Base-by-base conservation (phyloP, 1,140 invertebrate genomes). In the Drosophila sp. region DNA sequence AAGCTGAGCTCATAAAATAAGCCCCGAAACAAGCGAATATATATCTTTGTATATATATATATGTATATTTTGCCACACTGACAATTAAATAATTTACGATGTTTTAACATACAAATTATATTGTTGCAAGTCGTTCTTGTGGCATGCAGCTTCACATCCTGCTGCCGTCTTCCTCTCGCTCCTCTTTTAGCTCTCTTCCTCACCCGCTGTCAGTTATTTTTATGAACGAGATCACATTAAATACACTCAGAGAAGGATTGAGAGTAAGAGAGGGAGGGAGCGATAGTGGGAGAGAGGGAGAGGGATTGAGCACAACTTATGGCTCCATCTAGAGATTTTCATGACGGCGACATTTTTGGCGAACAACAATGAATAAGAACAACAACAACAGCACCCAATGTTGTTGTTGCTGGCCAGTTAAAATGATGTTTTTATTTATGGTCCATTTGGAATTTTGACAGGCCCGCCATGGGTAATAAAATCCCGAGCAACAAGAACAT, bases 341-440 rank as follows among this genome's bases (percentile, higher is more conserved):
- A 38, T 38, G 36, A 38, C 36, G n/a, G 77, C 54, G 65, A 78
- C 78, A 84, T 79, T 87, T 87, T 82, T 73, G 78, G 83, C 79
- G 56, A 50, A 38, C 72, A 65, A 51, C 61, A 66, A 45, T 73
- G 11, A 67, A 57, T 32, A 48, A 70, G 40, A 71, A 69, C 61
- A 72, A 70, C 18, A 70, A 64, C 51, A 70, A 61, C 45, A 13
- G 32, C 16, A 21, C 1, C 21, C 21, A 21, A 21, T 43, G 6
- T 43, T 2, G 9, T 11, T 13, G 36, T 13, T 38, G 25, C 25
- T 61, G 32, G 32, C 16, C 48, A 56, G 56, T 50, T 36, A 82
- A 90, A 90, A 89, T 82, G 72, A 90, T 90, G 89, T 82, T 90
- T 89, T 90, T 90, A 90, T 89, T 90, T 84, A 90, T 89, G 89